Percentiles rank a stretch among this genome's conserved stretches.
Conservation (phyloP, 2,113 vertebrate genomes). For the Ia io region DNA sequence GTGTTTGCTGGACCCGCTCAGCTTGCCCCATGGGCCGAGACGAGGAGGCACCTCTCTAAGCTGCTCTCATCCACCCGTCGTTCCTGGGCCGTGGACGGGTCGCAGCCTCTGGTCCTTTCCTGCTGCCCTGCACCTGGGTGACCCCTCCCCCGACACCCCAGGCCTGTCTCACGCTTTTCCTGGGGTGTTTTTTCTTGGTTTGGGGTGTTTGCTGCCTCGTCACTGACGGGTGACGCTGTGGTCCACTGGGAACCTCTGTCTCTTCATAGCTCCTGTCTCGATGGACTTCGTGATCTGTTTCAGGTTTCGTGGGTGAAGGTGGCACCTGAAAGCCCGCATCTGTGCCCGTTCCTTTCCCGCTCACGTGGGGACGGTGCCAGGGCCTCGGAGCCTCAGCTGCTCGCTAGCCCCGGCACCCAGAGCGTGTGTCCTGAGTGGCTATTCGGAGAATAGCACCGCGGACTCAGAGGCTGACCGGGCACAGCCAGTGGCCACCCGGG, state of each 20-base stretch:
- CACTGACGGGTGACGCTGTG: accelerated
- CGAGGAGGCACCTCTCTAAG: accelerated
- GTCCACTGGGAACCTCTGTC: accelerated
- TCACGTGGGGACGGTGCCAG: accelerated
- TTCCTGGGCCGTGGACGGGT: too few relatives aligned
- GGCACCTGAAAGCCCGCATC: accelerated
- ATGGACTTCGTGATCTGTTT: too few relatives aligned
- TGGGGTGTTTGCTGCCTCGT: neutral
- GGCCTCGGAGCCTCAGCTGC: accelerated
- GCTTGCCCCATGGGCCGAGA: accelerated
- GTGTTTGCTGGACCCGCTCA: neutral
- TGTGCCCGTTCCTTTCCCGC: accelerated
- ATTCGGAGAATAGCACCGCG: accelerated
- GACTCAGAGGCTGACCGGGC: neutral
- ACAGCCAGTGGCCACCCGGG: neutral
- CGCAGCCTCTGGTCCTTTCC: neutral
- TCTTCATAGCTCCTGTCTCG: accelerated
- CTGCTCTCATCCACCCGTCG: accelerated
- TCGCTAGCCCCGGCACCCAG: accelerated
- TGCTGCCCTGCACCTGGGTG: neutral
- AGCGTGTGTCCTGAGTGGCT: accelerated
- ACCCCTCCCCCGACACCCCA: neutral
- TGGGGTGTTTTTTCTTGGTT: accelerated
- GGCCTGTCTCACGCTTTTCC: accelerated
- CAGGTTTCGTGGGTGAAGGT: neutral